These are phyloP conservation scores for Chironomus tepperi DNA, from an alignment of 1,140 invertebrate species.

Conservation along the genomic window DNA sequence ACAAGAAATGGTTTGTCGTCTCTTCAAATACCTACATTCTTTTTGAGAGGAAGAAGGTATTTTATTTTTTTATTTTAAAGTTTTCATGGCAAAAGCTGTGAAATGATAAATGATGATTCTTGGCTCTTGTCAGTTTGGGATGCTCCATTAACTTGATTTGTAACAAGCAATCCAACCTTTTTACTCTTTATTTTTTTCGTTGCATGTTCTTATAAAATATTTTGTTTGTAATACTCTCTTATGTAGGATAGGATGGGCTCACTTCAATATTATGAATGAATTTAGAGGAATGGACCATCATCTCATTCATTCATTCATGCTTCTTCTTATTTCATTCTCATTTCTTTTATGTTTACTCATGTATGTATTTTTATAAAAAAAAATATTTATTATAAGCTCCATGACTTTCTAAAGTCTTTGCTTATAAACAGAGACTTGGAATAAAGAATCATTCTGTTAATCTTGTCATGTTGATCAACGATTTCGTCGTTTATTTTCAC, in stretches of 20 bases:
- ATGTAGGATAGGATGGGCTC: background rate
- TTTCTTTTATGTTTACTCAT: constrained; percentile 2
- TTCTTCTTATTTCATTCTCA: background rate
- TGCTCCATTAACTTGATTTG: background rate
- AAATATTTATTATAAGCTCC: constrained; percentile 13
- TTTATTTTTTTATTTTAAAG: no score
- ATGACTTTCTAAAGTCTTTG: constrained; percentile 13
- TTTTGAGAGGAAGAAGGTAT: background rate
- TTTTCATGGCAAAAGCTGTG: no score
- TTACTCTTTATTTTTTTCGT: no score
- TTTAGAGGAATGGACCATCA: background rate
- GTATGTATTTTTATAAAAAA: background rate
- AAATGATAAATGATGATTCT: constrained; percentile 8
- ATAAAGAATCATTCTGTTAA: constrained; percentile 1
- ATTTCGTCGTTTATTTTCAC: constrained; percentile 4
- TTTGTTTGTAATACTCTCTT: no score
- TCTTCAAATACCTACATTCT: background rate
- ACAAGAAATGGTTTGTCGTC: background rate
- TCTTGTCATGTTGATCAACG: constrained; percentile 22
- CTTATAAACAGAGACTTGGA: no score
- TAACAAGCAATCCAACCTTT: background rate
- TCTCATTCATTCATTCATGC: constrained; percentile 4
- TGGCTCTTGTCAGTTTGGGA: background rate
- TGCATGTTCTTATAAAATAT: background rate
- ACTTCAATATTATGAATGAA: constrained; percentile 14